Evolutionary conservation across 2,113 vertebrate species (phyloP), one percentile per base, ranked within the genome.

Genomic region (Stercorarius parasiticus): DNA sequence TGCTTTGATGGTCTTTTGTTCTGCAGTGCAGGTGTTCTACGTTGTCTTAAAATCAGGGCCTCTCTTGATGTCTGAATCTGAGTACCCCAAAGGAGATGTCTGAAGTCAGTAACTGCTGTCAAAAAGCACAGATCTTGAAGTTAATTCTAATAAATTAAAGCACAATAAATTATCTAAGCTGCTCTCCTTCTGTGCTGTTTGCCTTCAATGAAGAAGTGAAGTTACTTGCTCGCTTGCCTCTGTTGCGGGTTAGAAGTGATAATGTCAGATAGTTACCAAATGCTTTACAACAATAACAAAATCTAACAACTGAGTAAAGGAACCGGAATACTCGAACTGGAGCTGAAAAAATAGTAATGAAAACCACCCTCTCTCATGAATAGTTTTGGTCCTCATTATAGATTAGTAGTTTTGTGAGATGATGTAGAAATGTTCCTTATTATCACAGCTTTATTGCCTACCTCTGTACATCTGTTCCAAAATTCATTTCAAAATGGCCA

Each of bases 371-470:
- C 43, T 53, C 83, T 69, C 82, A 62, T 80, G 92, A 91, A 64
- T 94, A 97, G 91, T 92, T 97, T 97, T 97, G 95, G 90, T 94
- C 96, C 94, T 98, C 97, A 97, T 97, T 98, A 96, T 83, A 97
- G 94, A 98, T 98, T 91, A 98, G 97, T 93, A 94, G 93, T 97
- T 98, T 95, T 98, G 97, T 97, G 98, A 98, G 97, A 97, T 97
- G 97, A 97, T 97, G 97, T 98, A 98, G 97, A 98, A 98, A 98
- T 97, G 97, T 97, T 98, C 97, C 97, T 98, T 97, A 98, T 98
- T 98, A 98, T 98, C 98, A 98, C 96, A 97, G 93, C 96, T 98
- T 98, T 98, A 98, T 98, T 97, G 98, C 97, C 97, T 98, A 96
- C 97, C 96, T 98, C 97, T 90, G 90, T 98, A 98, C 98, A 98